Evolutionary conservation across 2,888 invertebrate species (phyloP).

Genomic region (Iselma pallidipennis): DNA sequence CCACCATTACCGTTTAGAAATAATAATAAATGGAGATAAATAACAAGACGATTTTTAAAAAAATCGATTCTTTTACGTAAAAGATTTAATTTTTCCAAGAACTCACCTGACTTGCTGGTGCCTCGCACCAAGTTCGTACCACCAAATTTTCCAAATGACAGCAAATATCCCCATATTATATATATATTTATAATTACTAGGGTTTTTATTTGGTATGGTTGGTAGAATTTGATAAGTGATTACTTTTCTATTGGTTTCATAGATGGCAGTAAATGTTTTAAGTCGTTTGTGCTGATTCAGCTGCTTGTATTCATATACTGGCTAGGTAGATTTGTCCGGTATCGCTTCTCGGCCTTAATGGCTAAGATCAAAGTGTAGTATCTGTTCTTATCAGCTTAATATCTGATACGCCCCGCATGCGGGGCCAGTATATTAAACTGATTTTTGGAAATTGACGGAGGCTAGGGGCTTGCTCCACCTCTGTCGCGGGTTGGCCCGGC

Average conservation of each 20-base stretch:
- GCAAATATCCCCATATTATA: slow-evolving; percentile 14
- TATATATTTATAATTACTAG: slow-evolving; percentile 3
- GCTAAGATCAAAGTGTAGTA: slow-evolving; percentile 69
- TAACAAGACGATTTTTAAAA: background rate
- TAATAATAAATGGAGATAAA: no score
- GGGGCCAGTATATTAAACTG: slow-evolving; percentile 61
- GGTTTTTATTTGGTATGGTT: slow-evolving; percentile 1
- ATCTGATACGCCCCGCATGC: slow-evolving; percentile 64
- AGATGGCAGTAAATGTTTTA: background rate
- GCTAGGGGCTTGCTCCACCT: slow-evolving; percentile 68
- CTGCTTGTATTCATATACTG: no score
- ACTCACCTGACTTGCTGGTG: background rate
- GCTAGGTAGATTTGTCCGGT: no score
- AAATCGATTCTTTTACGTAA: background rate
- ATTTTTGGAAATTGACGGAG: slow-evolving; percentile 58
- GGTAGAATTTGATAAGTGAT: no score
- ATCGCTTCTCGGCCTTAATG: slow-evolving; percentile 39
- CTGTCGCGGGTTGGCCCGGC: slow-evolving; percentile 69
- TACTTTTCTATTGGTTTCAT: background rate
- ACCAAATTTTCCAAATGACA: slow-evolving; percentile 7
- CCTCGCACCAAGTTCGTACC: slow-evolving; percentile 13
- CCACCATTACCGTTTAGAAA: no score
- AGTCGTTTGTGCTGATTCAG: background rate
- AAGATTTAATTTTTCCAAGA: background rate
- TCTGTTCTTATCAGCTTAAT: slow-evolving; percentile 74